Base-by-base conservation (phyloP, 2,113 vertebrate species). In the Archilochus colubris region DNA sequence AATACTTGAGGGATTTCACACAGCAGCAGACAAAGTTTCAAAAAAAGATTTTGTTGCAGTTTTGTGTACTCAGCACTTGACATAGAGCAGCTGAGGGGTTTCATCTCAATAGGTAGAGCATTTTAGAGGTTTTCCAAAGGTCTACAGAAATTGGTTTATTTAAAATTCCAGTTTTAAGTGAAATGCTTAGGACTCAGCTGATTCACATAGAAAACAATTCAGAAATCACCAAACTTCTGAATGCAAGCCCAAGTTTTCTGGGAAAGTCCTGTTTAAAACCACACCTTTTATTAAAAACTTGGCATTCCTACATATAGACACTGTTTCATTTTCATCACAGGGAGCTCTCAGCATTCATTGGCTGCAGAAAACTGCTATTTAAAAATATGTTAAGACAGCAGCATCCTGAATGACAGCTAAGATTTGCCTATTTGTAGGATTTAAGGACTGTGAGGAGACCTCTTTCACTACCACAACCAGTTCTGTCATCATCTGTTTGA, bases 1-100 rank as follows among this genome's bases (percentile, higher is more conserved):
- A 85, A 70, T 33, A 89, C 21, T 58, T 62, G 30, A 38, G 44
- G 6, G 43, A 27, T 55, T 80, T 61, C 72, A 82, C 38, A 78
- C 1, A 80, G 20, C 10, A 27, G 9, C 15, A 73, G 21, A 3
- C 19, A 6, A 82, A 87, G n/a, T 64, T 69, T 61, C 22, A 57
- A n/a, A 36, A 69, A 81, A 74, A 58, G 1, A 58, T 20, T 64
- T 27, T 28, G 6, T 33, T 69, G 46, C 9, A 81, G 36, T 64
- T 85, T 19, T 31, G 0, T 4, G 3, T 27, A 50, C 67, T 90
- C 25, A 18, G 9, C 5, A 69, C 0, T 0, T 4, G 8, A 91
- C 20, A 55, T 15, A 51, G 1, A 36, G 5, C 21, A 66, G 9
- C 50, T 83, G 17, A 69, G 12, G 12, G 8, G 9, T 19, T 62